A percentile compares a stretch with the other conserved stretches of the same genome.
phyloP scores from a whole-genome alignment of 2,797 vertebrate genomes.

The Threskiornis aethiopicus region DNA sequence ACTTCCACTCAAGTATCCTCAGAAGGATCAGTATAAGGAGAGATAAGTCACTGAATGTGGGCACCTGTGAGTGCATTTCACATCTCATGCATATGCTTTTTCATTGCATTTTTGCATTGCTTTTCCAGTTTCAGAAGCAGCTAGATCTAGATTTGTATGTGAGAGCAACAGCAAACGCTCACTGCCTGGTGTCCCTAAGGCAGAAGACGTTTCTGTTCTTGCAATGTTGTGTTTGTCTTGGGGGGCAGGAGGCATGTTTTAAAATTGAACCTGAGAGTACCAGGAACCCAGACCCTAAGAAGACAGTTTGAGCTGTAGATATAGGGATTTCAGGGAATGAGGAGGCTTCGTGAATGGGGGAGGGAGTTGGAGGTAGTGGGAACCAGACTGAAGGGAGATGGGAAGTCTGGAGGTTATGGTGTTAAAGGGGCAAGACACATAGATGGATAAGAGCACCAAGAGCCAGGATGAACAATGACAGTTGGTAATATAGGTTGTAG shows the following conservation, averaged over 20 bases:
- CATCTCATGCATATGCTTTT: neutral
- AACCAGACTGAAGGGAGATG: neutral
- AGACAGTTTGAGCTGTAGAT: neutral
- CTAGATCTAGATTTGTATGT: neutral
- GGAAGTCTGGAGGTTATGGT: neutral
- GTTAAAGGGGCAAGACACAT: neutral
- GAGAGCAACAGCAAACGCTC: neutral
- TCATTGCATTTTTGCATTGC: neutral
- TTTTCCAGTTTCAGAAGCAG: neutral
- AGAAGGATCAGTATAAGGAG: neutral
- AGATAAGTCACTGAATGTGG: neutral
- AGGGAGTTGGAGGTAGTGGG: neutral
- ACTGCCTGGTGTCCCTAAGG: neutral
- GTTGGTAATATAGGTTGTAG: neutral
- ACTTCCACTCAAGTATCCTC: neutral
- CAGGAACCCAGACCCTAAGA: neutral
- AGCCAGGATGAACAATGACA: neutral
- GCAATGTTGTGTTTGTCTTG: neutral
- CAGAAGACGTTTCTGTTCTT: neutral
- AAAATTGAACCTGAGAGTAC: neutral
- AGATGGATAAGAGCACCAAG: neutral
- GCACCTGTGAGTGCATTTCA: neutral
- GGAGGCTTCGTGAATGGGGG: neutral
- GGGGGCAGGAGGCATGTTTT: neutral
- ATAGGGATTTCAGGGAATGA: neutral